Evolutionary conservation across 2,113 vertebrate species (phyloP), one percentile per base, ranked within the genome.

Genomic region (Hydropotes inermis): DNA sequence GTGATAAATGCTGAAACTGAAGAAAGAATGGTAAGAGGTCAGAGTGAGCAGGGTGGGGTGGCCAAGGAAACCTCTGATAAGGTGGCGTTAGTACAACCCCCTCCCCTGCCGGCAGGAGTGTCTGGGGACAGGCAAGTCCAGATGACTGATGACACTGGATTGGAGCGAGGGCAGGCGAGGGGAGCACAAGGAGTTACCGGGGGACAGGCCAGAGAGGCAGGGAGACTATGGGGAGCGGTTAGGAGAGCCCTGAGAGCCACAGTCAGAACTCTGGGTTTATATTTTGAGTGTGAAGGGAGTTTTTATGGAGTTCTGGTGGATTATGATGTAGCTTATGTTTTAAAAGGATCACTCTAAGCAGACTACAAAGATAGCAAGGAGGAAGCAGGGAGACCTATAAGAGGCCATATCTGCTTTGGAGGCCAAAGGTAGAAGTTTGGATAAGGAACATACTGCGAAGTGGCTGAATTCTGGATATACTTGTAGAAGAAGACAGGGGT

Each of bases 1-100:
- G 50, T 33, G 43, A 61, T 55, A 70, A n/a, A 70, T 61, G 52
- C 74, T 89, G 85, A 96, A 23, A 70, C 45, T 54, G 78, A 91
- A 83, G 39, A 52, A 96, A 57, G 33, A 21, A 90, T 39, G 15
- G 19, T 61, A 79, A 89, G 39, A 87, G 9, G 39, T 79, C 67
- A 96, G 84, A 64, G 33, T 45, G 47, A 36, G 25, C 1, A 1
- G 55, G 28, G 55, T 17, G 10, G 10, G 30, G 10, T 67, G 45
- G 5, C 5, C 12, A 81, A 43, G 28, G n/a, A 87, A 76, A 27
- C 12, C 7, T 89, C 61, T 60, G n/a, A 64, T 61, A 43, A 78
- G 30, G 25, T 39, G 23, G 39, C 54, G 33, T 93, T 74, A 89
- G 30, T 81, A 30, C 19, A 70, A 1, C 12, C 8, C 47, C 30